These are phyloP conservation scores for Aplysina aerophoba DNA, from an alignment of 37 sponge, comb jelly and placozoan species.

Conservation along the genomic window DNA sequence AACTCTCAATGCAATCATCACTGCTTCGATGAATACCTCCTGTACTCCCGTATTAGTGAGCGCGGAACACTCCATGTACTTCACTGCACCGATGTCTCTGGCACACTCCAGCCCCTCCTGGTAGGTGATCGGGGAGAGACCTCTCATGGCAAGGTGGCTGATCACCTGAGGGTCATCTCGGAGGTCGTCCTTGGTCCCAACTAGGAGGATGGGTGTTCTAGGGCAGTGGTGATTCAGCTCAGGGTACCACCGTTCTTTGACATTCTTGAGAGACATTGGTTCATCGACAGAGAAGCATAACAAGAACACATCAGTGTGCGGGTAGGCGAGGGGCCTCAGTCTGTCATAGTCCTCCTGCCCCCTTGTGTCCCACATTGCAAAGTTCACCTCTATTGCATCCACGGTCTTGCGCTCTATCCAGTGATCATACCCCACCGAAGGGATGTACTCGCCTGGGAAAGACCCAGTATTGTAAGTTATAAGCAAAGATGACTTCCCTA, in stretches of 20 bases:
- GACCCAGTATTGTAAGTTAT: too few species aligned
- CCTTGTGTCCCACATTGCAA: slow-evolving; percentile 74
- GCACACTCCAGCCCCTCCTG: slow-evolving; percentile 71
- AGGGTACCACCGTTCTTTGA: slow-evolving; percentile 69
- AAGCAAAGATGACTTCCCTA: too few species aligned
- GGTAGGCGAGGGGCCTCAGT: slow-evolving; percentile 87
- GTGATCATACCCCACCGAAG: background rate
- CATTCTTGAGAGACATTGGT: slow-evolving; percentile 65
- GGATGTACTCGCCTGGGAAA: too few species aligned
- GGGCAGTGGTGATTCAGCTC: slow-evolving; percentile 86
- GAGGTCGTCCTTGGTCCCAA: slow-evolving; percentile 80
- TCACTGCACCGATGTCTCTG: slow-evolving; percentile 74
- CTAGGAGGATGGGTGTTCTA: slow-evolving; percentile 74
- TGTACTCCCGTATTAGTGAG: slow-evolving; percentile 78
- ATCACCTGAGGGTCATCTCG: slow-evolving; percentile 71
- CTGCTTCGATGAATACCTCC: slow-evolving; percentile 74
- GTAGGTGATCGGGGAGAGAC: slow-evolving; percentile 63
- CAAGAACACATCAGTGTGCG: slow-evolving; percentile 82
- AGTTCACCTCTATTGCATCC: background rate
- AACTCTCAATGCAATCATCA: too few species aligned
- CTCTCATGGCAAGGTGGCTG: slow-evolving; percentile 37
- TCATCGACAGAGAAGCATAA: slow-evolving; percentile 71
- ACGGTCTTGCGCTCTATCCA: background rate
- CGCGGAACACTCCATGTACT: slow-evolving; percentile 86
- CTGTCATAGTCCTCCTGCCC: slow-evolving; percentile 89